A percentile compares a stretch with the other conserved stretches of the same genome.
These are phyloP conservation scores for Zapus hudsonius DNA, from an alignment of 2,113 vertebrate species.

Conservation along the genomic window DNA sequence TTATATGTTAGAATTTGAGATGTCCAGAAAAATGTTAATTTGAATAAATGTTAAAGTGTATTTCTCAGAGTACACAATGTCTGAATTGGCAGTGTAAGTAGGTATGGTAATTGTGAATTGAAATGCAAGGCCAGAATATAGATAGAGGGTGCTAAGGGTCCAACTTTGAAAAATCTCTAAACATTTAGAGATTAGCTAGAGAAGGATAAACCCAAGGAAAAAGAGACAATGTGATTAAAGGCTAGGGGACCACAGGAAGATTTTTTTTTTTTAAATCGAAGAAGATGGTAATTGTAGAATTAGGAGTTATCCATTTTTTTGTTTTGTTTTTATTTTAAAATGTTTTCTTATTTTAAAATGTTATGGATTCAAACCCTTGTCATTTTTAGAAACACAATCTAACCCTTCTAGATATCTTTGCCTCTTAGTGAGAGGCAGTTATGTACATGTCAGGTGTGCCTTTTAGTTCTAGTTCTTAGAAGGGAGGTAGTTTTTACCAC, in stretches of 20 bases:
- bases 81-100: background rate
- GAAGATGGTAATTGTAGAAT: background rate
- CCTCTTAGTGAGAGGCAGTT: background rate
- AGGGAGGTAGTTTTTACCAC: conserved; percentile 78
- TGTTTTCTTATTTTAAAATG: conserved; percentile 3
- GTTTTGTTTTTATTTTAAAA: conserved; percentile 33
- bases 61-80: conserved; percentile 12
- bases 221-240: background rate
- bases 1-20: conserved; percentile 31
- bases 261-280: background rate
- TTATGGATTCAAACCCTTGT: background rate
- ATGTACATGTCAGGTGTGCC: conserved; percentile 79
- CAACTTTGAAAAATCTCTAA: background rate
- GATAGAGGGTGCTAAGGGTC: background rate
- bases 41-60: background rate
- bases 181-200: background rate
- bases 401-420: background rate
- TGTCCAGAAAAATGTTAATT: background rate
- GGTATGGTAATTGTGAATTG: background rate
- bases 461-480: conserved; percentile 50
- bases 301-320: background rate
- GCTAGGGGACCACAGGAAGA: background rate
- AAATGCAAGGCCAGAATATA: background rate
- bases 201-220: background rate
- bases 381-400: conserved; percentile 17